These are phyloP conservation scores for Drosophila pegasa DNA, from an alignment of 2,888 invertebrate species.

Conservation along the genomic window DNA sequence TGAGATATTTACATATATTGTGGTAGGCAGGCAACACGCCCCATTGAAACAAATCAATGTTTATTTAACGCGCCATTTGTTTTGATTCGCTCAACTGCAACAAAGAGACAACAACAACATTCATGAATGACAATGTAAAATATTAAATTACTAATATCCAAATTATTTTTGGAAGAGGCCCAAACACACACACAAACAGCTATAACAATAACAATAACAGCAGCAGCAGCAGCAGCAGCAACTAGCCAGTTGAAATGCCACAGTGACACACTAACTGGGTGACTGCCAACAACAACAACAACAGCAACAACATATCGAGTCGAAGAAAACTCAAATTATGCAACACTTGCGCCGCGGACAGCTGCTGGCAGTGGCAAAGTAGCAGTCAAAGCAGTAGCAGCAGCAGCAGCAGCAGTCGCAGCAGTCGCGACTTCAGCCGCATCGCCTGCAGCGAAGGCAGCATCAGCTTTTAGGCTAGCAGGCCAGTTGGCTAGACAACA, in stretches of 20 bases:
- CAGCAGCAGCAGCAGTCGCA: neutral
- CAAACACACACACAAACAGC: slow-evolving; percentile 26
- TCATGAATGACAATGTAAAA: slow-evolving; percentile 60
- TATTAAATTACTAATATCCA: slow-evolving; percentile 66
- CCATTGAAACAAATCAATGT: slow-evolving; percentile 39
- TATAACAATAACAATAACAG: slow-evolving; percentile 28
- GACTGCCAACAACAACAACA: slow-evolving; percentile 66
- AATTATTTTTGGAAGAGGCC: slow-evolving; percentile 29
- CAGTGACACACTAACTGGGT: slow-evolving; percentile 80
- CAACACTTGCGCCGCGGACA: slow-evolving; percentile 58
- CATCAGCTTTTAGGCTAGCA: slow-evolving; percentile 27
- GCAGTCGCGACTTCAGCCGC: slow-evolving; percentile 2
- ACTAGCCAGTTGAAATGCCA: slow-evolving; percentile 69
- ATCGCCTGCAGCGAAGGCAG: slow-evolving; percentile 2
- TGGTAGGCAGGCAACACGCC: slow-evolving; percentile 24
- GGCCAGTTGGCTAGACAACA: slow-evolving; percentile 29
- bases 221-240: slow-evolving; percentile 20
- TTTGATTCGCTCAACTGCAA: slow-evolving; percentile 36
- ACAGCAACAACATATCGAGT: slow-evolving; percentile 38
- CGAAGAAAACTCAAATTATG: slow-evolving; percentile 69
- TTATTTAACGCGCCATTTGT: slow-evolving; percentile 49
- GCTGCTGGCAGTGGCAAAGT: slow-evolving; percentile 55
- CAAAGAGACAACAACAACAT: slow-evolving; percentile 34
- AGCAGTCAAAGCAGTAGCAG: slow-evolving; percentile 8
- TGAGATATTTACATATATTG: neutral